A percentile compares a stretch with the other conserved stretches of the same genome.
Conservation (phyloP, 2,888 invertebrate genomes). For the Melanchra persicariae region DNA sequence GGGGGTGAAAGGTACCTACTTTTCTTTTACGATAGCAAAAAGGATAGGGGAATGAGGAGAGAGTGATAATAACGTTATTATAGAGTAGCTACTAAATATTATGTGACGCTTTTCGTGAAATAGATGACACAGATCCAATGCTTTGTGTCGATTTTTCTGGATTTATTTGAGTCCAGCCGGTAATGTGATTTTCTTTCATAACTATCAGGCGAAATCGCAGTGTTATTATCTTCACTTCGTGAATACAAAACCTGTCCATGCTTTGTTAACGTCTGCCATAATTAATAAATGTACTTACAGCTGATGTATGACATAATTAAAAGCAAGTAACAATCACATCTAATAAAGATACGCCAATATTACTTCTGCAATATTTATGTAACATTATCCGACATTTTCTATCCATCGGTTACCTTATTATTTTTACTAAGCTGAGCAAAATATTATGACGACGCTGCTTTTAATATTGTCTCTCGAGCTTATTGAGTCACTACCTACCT, state of each 20-base stretch:
- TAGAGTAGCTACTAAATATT: slow-evolving; percentile 1
- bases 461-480: slow-evolving; percentile 1
- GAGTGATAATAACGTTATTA: slow-evolving; percentile 22
- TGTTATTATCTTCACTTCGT: background rate
- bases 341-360: background rate
- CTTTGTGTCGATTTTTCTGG: background rate
- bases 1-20: slow-evolving; percentile 33
- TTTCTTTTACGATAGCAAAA: slow-evolving; percentile 26
- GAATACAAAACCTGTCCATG: background rate
- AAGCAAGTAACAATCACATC: background rate
- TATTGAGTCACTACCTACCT: no score
- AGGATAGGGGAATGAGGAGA: slow-evolving; percentile 13
- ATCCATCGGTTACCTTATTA: slow-evolving; percentile 11
- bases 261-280: no score
- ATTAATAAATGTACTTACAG: no score
- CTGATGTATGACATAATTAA: background rate
- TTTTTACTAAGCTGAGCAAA: background rate
- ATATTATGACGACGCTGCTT: background rate
- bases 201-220: background rate
- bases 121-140: slow-evolving; percentile 1
- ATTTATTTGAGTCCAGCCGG: background rate
- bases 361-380: slow-evolving; percentile 2
- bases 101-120: background rate
- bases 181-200: background rate
- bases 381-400: background rate